Conservation (phyloP, 1,140 invertebrate genomes). For the Popillia japonica region DNA sequence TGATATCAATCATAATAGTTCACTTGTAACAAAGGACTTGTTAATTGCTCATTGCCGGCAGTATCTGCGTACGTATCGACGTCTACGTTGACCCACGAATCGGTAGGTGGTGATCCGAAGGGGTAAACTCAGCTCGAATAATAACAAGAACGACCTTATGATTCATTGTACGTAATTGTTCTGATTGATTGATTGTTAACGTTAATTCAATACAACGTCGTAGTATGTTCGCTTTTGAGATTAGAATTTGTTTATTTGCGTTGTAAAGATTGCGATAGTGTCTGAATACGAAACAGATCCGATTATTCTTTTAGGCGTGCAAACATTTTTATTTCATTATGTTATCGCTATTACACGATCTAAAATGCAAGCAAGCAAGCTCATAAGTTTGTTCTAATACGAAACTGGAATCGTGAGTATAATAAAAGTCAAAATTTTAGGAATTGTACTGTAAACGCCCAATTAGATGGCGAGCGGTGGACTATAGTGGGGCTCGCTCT, state of each 20-base stretch:
- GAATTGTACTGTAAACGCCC: no score
- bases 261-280: background rate
- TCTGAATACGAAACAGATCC: background rate
- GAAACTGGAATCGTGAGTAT: no score
- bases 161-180: slow-evolving; percentile 11
- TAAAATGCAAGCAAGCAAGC: no score
- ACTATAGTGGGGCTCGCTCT: no score
- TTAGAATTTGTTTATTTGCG: background rate
- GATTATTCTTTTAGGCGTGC: background rate
- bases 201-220: background rate
- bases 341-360: background rate
- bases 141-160: slow-evolving; percentile 1
- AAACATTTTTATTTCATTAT: background rate
- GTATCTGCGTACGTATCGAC: background rate
- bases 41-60: slow-evolving; percentile 11
- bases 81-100: slow-evolving; percentile 1
- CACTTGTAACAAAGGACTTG: slow-evolving; percentile 14
- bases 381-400: no score
- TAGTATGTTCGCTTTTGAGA: background rate
- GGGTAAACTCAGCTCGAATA: background rate
- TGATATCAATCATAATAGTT: slow-evolving; percentile 15
- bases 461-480: no score
- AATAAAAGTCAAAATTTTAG: no score
- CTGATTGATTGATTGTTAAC: slow-evolving; percentile 12
- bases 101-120: background rate